A percentile compares a stretch with the other conserved stretches of the same genome.
Evolutionary conservation across 2,797 vertebrate genomes (phyloP).

Genomic region (Salarias fasciatus): DNA sequence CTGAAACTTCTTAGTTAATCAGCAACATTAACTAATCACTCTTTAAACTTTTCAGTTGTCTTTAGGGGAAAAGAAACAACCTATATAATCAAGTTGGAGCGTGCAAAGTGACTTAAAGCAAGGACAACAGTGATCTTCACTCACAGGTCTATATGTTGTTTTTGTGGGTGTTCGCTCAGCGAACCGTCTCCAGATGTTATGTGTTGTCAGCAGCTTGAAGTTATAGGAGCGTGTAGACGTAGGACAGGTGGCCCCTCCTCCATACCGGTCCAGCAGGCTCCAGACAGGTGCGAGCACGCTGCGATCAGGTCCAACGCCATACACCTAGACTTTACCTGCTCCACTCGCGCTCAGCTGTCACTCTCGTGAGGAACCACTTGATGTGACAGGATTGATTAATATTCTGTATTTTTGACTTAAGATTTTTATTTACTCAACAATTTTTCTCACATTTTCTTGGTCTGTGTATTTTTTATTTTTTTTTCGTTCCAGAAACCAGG

Average conservation of each 20-base stretch:
- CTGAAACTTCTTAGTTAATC: too few species aligned
- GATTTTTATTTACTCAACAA: background rate
- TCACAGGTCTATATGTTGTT: background rate
- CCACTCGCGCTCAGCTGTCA: slow-evolving; percentile 27
- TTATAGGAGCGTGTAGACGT: background rate
- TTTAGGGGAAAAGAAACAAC: too few species aligned
- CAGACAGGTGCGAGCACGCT: slow-evolving; percentile 77
- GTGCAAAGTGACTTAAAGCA: too few species aligned
- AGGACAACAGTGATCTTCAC: too few species aligned
- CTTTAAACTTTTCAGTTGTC: too few species aligned
- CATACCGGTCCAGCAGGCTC: slow-evolving; percentile 81
- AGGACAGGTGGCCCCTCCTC: slow-evolving; percentile 63
- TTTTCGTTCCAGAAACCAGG: slow-evolving; percentile 74
- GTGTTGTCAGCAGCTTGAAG: slow-evolving; percentile 8
- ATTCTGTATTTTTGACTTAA: background rate
- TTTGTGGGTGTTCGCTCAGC: background rate
- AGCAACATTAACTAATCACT: too few species aligned
- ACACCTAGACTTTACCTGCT: slow-evolving; percentile 43
- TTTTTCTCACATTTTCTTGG: background rate
- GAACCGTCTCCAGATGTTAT: slow-evolving; percentile 21
- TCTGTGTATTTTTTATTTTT: background rate
- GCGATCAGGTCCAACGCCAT: slow-evolving; percentile 51
- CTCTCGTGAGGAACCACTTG: slow-evolving; percentile 36
- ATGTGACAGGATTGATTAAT: background rate
- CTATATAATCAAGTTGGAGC: too few species aligned